Evolutionary conservation across 2,888 invertebrate species (phyloP).

Genomic region (Hofmannophila pseudospretella): DNA sequence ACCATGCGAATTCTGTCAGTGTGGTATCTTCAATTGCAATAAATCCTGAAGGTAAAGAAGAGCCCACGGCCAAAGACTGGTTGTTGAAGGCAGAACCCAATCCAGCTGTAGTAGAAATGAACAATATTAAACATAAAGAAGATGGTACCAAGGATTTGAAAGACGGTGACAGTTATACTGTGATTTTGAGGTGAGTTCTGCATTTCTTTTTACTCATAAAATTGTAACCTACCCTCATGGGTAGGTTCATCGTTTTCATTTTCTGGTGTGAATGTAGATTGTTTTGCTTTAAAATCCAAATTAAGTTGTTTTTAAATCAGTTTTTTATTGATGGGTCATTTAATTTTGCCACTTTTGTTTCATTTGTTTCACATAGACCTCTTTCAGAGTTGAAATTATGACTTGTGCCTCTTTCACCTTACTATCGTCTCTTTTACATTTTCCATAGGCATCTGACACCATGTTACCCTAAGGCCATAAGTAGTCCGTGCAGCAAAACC

Average conservation of each 20-base stretch:
- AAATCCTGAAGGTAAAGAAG: conserved; percentile 51
- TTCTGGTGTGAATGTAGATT: no score
- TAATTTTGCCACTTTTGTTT: no score
- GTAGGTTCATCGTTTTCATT: no score
- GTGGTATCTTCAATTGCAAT: conserved; percentile 69
- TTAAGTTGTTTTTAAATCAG: no score
- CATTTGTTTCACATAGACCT: no score
- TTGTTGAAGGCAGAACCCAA: conserved; percentile 51
- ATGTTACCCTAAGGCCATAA: conserved; percentile 1
- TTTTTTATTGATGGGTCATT: no score
- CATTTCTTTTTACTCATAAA: no score
- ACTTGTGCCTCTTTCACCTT: no score
- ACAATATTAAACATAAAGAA: conserved; percentile 68
- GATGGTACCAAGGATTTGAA: conserved; percentile 67
- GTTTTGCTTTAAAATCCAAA: no score
- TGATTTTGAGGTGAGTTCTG: conserved; percentile 80
- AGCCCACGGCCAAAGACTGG: conserved; percentile 66
- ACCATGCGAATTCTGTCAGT: conserved; percentile 68
- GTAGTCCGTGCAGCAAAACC: neutral
- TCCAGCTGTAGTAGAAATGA: conserved; percentile 64
- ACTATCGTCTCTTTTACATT: no score
- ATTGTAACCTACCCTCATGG: no score
- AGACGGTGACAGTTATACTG: conserved; percentile 85
- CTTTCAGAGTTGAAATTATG: no score
- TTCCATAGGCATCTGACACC: conserved; percentile 2